Conservation (phyloP, 2,113 vertebrate genomes). For the Oncorhynchus masou region DNA sequence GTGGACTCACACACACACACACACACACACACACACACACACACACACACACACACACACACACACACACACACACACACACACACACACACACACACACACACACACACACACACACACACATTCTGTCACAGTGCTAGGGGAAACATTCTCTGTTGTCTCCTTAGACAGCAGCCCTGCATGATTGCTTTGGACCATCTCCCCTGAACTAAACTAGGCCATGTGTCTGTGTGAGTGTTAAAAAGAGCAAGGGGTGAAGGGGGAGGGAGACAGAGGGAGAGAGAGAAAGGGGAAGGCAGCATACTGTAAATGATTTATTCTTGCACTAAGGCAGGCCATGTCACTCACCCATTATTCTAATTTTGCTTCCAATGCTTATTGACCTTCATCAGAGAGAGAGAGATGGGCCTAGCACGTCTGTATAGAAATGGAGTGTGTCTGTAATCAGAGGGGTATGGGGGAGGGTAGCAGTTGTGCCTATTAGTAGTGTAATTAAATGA, state of each 20-base stretch:
- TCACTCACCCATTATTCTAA: constrained; percentile 62
- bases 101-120: not conserved
- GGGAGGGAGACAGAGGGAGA: not conserved
- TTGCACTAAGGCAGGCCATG: constrained; percentile 42
- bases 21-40: not conserved
- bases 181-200: no score
- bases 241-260: constrained; percentile 6
- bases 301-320: constrained; percentile 44
- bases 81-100: constrained; percentile 7
- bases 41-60: not conserved
- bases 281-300: not conserved
- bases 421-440: no score
- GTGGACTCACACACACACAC: constrained; percentile 1
- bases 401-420: not conserved
- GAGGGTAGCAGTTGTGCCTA: constrained; percentile 31
- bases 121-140: not conserved
- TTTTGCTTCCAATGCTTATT: constrained; percentile 55
- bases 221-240: no score
- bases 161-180: no score
- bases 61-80: not conserved
- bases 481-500: not conserved
- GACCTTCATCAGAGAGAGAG: constrained; percentile 59
- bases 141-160: no score
- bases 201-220: not conserved
- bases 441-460: not conserved